Base-by-base conservation (phyloP, 2,797 vertebrate genomes). In the Nothura maculosa region DNA sequence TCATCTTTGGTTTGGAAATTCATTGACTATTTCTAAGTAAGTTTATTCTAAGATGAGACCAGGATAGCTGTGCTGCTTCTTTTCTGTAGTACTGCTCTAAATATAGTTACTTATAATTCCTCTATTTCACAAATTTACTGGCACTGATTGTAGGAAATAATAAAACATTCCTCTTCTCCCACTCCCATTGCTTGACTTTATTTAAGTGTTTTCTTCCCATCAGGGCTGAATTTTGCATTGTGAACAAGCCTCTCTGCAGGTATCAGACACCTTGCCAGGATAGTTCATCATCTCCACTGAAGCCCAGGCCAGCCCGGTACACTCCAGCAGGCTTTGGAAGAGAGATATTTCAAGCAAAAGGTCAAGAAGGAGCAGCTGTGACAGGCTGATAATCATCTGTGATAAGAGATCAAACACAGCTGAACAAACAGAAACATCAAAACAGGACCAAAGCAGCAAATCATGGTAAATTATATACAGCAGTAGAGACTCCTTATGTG, bases 311-410 rank as follows among this genome's bases (percentile, higher is more conserved):
- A 70, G 27, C 14, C 48, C 13, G 75, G 30, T 25, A 8, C 9
- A 3, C 32, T 50, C n/a, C 28, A 27, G 20, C 7, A 90, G 68
- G 25, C 25, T 80, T 43, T 66, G 20, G 68, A 58, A 66, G 79
- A 45, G 63, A 85, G 80, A 38, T 28, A n/a, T 32, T 64, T 67
- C 43, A 78, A 68, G n/a, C 0, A 4, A 82, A 91, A 95, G 55
- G 55, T 77, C 81, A 80, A n/a, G 66, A 55, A 97, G 77, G 62
- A 87, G 73, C 58, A 95, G 68, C 58, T 89, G 34, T 9, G 24
- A n/a, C 50, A 79, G 78, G 54, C 34, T 92, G 85, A 75, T 54
- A 67, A 42, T 36, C 52, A 87, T n/a, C 48, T 81, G 69, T 7
- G 47, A 87, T 84, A 87, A 76, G 81, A 82, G 52, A 79, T 72